phyloP scores from a whole-genome alignment of 2,888 invertebrate genomes.

The Salpingus planirostris region DNA sequence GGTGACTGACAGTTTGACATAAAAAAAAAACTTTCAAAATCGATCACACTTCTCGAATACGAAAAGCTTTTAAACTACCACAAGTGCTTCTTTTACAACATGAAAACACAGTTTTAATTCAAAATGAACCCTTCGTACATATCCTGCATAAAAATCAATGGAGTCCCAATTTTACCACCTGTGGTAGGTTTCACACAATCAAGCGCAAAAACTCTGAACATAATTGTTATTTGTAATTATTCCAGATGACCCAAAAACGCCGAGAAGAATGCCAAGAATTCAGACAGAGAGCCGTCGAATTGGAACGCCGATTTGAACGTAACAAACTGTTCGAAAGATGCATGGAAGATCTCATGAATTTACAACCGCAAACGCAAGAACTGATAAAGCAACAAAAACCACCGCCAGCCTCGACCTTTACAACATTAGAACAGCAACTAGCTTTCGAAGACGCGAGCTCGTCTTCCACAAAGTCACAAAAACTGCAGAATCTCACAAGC shows the following conservation, averaged over 20 bases:
- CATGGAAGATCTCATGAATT: conserved; percentile 21
- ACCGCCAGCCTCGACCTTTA: conserved; percentile 17
- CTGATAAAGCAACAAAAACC: conserved; percentile 9
- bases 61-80: too few species aligned
- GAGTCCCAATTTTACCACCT: conserved; percentile 65
- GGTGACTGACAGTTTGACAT: too few species aligned
- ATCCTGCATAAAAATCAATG: conserved; percentile 66
- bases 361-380: conserved; percentile 15
- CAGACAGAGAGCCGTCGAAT: conserved; percentile 55
- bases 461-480: too few species aligned
- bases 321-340: conserved; percentile 39
- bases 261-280: conserved; percentile 58
- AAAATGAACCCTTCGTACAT: conserved; percentile 46
- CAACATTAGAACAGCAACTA: conserved; percentile 15
- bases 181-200: conserved; percentile 48
- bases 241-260: conserved; percentile 56
- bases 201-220: conserved; percentile 4
- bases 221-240: too few species aligned
- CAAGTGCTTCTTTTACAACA: too few species aligned
- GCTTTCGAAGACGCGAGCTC: conserved; percentile 10
- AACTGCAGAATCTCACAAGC: conserved; percentile 22
- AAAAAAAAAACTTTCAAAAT: too few species aligned
- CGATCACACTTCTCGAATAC: too few species aligned
- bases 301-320: conserved; percentile 50
- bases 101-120: too few species aligned